Evolutionary conservation across 2,888 invertebrate species (phyloP).

Genomic region (Tineola bisselliella): DNA sequence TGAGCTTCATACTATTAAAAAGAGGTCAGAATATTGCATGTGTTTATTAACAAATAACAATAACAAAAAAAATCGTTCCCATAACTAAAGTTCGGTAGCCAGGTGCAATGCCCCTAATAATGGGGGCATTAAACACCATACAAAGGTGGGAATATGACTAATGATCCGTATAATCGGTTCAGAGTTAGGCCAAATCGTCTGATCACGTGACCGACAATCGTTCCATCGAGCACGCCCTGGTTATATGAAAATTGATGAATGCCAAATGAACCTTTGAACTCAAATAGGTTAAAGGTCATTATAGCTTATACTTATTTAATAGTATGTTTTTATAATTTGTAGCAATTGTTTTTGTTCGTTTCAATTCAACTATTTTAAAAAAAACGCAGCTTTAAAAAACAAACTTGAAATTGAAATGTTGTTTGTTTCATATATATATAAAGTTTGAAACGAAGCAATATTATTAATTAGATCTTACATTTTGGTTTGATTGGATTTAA

Average conservation of each 20-base stretch:
- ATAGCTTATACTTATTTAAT: not conserved
- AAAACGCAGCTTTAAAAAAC: too few species aligned
- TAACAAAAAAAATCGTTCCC: slow-evolving; percentile 1
- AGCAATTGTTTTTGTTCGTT: too few species aligned
- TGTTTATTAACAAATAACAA: not conserved
- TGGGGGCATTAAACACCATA: slow-evolving; percentile 29
- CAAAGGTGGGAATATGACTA: slow-evolving; percentile 61
- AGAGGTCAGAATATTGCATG: not conserved
- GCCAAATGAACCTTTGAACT: not conserved
- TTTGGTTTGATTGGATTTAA: too few species aligned
- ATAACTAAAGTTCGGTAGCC: not conserved
- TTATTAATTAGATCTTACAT: too few species aligned
- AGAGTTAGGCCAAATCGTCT: slow-evolving; percentile 56
- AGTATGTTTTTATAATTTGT: not conserved
- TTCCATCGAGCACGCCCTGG: slow-evolving; percentile 22
- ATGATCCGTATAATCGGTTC: slow-evolving; percentile 55
- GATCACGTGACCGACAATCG: slow-evolving; percentile 52
- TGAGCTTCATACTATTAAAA: not conserved
- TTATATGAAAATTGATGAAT: not conserved
- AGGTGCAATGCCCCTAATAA: slow-evolving; percentile 8
- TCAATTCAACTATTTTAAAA: too few species aligned
- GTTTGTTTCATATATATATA: too few species aligned
- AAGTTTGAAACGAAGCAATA: too few species aligned
- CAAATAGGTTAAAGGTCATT: not conserved
- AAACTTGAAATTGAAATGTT: too few species aligned